Conservation (phyloP, 2,888 invertebrate genomes). For the Hylaea fasciaria region DNA sequence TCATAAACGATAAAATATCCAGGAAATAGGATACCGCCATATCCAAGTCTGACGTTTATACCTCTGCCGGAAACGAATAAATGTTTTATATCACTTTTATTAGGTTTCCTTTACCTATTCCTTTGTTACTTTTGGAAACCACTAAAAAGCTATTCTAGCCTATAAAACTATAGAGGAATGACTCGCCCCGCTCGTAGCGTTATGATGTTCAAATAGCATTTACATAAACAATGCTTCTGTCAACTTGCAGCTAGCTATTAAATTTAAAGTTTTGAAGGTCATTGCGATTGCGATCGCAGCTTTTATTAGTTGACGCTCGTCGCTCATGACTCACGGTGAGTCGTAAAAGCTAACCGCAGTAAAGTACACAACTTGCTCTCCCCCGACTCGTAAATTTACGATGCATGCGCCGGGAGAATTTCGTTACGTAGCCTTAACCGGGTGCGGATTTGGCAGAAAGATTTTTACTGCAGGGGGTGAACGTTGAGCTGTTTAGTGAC, state of each 20-base stretch:
- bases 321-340: slow-evolving; percentile 54
- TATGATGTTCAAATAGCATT: slow-evolving; percentile 7
- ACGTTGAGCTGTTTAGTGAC: slow-evolving; percentile 14
- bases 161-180: slow-evolving; percentile 18
- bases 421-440: slow-evolving; percentile 67
- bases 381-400: slow-evolving; percentile 77
- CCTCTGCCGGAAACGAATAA: slow-evolving; percentile 22
- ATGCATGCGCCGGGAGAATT: slow-evolving; percentile 77
- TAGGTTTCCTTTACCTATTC: slow-evolving; percentile 16
- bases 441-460: slow-evolving; percentile 65
- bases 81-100: slow-evolving; percentile 33
- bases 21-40: slow-evolving; percentile 17
- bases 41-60: slow-evolving; percentile 19
- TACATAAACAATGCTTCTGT: background rate
- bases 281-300: slow-evolving; percentile 33
- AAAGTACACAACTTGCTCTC: slow-evolving; percentile 81
- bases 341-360: slow-evolving; percentile 75
- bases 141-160: slow-evolving; percentile 22
- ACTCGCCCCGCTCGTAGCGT: background rate
- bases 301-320: slow-evolving; percentile 35
- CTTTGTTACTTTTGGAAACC: slow-evolving; percentile 18
- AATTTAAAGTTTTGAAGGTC: slow-evolving; percentile 4
- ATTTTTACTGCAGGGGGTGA: slow-evolving; percentile 55
- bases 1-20: slow-evolving; percentile 7
- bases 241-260: background rate